Conservation (phyloP, 2,888 invertebrate genomes). For the Pycnomerus fuliginosus region DNA sequence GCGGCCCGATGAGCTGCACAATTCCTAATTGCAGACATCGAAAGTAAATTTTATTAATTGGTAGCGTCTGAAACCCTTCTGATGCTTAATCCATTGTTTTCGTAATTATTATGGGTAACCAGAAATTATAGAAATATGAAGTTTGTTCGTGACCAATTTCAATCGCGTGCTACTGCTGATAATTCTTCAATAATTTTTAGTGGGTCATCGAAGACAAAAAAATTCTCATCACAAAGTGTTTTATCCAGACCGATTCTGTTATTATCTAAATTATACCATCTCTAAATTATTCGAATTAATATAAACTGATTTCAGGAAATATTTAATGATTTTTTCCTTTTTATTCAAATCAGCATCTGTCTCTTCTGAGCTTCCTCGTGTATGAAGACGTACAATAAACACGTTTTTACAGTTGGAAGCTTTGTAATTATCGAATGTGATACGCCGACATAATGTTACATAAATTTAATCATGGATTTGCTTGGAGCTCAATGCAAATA, state of each 20-base stretch:
- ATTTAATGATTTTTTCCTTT: too few species aligned
- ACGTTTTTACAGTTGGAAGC: not conserved
- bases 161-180: slow-evolving; percentile 46
- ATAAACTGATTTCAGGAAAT: slow-evolving; percentile 35
- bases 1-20: slow-evolving; percentile 41
- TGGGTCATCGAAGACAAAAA: slow-evolving; percentile 47
- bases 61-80: too few species aligned
- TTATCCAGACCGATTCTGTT: slow-evolving; percentile 38
- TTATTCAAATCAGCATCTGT: too few species aligned
- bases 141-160: slow-evolving; percentile 44
- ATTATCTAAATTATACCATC: slow-evolving; percentile 49
- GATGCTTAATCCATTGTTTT: slow-evolving; percentile 19
- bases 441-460: slow-evolving; percentile 8
- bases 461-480: slow-evolving; percentile 23
- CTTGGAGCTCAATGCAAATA: slow-evolving; percentile 35
- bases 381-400: too few species aligned
- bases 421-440: slow-evolving; percentile 4
- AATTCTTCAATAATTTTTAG: slow-evolving; percentile 47
- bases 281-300: slow-evolving; percentile 45
- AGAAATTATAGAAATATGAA: slow-evolving; percentile 41
- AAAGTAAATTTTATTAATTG: slow-evolving; percentile 29
- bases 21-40: slow-evolving; percentile 44
- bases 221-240: slow-evolving; percentile 36
- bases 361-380: too few species aligned
- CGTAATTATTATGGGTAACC: slow-evolving; percentile 25